These are phyloP conservation scores for Pyrocephalus nanus DNA, from an alignment of 2,797 vertebrate genomes.

Conservation along the genomic window DNA sequence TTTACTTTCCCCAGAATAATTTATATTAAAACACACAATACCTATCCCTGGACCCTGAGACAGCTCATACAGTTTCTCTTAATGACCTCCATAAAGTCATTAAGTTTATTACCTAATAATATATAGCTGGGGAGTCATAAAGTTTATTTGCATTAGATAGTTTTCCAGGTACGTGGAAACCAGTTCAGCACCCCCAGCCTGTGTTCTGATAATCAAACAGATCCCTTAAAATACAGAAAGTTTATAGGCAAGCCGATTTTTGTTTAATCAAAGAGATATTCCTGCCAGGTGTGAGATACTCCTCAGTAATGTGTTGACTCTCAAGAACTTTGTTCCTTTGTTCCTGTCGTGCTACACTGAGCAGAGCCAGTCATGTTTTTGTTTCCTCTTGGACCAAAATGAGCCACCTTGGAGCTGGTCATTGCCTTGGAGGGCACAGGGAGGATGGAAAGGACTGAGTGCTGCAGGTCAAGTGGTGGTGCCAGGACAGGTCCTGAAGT, in stretches of 20 bases:
- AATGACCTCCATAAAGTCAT: conserved; percentile 36
- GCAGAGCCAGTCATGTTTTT: background rate
- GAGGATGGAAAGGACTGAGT: background rate
- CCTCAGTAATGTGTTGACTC: background rate
- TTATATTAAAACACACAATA: background rate
- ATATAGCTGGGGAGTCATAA: background rate
- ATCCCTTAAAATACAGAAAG: background rate
- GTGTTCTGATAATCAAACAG: background rate
- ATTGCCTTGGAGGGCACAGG: background rate
- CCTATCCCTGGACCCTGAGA: background rate
- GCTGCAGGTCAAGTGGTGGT: background rate
- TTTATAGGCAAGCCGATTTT: background rate
- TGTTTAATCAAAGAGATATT: background rate
- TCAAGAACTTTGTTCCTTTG: conserved; percentile 39
- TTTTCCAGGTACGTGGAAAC: background rate
- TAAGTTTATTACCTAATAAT: conserved; percentile 4
- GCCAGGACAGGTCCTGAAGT: background rate
- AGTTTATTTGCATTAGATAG: background rate
- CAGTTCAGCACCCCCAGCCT: background rate
- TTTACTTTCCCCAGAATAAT: background rate
- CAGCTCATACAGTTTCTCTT: background rate
- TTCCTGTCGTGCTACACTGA: background rate
- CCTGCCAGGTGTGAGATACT: conserved; percentile 13
- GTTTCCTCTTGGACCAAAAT: background rate
- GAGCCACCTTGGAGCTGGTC: background rate